A percentile compares a stretch with the other conserved stretches of the same genome.
These are phyloP conservation scores for Xiphorhynchus erythropygius DNA, from an alignment of 2,797 vertebrate genomes.

Conservation along the genomic window DNA sequence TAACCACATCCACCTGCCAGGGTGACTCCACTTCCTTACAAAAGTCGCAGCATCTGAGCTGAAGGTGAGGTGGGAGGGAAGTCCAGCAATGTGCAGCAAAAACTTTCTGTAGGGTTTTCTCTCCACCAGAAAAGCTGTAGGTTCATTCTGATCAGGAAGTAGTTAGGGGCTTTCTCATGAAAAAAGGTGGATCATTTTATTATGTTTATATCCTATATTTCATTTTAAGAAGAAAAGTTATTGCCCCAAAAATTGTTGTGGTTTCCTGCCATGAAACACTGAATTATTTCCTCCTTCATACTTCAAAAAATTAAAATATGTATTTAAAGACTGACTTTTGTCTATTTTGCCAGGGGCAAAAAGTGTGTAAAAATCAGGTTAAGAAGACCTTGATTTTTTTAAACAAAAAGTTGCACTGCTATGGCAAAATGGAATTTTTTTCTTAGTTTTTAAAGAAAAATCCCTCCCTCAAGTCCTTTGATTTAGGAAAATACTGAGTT, in stretches of 20 bases:
- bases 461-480: neutral
- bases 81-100: neutral
- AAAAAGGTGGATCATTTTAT: neutral
- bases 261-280: neutral
- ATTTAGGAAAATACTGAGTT: neutral
- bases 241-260: constrained; percentile 23
- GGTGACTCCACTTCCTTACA: neutral
- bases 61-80: neutral
- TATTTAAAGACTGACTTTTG: neutral
- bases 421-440: neutral
- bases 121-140: neutral
- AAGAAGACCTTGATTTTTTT: neutral
- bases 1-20: constrained; percentile 23
- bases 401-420: neutral
- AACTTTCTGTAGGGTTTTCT: neutral
- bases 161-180: neutral
- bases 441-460: neutral
- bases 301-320: constrained; percentile 28
- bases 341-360: neutral
- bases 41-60: neutral
- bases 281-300: constrained; percentile 29
- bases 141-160: neutral
- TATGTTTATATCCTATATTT: neutral
- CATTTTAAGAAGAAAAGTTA: neutral
- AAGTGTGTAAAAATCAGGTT: neutral